Conservation (phyloP, 2,888 invertebrate species). For the Trilocha varians region DNA sequence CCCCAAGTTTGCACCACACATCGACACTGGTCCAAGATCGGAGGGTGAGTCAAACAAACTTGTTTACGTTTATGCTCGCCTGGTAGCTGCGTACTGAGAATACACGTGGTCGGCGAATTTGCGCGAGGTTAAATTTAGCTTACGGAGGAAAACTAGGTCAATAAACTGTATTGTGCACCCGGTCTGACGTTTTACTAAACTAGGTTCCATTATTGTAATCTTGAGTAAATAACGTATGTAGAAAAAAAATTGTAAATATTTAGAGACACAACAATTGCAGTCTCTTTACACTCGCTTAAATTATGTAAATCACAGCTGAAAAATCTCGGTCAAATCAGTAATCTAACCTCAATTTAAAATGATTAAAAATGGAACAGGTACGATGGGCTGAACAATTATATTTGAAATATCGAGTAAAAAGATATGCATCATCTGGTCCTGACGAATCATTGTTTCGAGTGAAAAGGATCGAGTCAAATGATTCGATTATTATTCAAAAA, state of each 20-base stretch:
- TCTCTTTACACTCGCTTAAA: no score
- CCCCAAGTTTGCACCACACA: conserved; percentile 64
- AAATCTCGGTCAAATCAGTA: no score
- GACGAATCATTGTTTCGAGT: conserved; percentile 42
- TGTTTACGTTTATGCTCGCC: conserved; percentile 24
- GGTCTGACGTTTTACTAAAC: no score
- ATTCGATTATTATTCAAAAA: conserved; percentile 9
- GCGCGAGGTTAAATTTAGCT: conserved; percentile 9
- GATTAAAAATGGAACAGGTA: conserved; percentile 52
- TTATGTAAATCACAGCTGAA: no score
- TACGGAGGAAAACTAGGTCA: conserved; percentile 14
- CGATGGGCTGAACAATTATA: conserved; percentile 81
- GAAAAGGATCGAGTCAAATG: conserved; percentile 37
- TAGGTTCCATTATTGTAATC: no score
- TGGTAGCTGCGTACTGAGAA: conserved; percentile 34
- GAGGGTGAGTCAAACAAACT: conserved; percentile 62
- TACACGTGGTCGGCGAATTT: conserved; percentile 35
- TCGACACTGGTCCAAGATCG: conserved; percentile 66
- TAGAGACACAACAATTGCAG: no score
- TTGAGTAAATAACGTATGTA: no score
- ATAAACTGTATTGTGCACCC: no score
- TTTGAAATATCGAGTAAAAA: conserved; percentile 73
- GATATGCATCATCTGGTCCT: conserved; percentile 45
- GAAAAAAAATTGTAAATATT: no score
- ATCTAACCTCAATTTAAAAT: neutral